Evolutionary conservation across 2,888 invertebrate genomes (phyloP), one percentile per base, ranked within the genome.

Genomic region (Apantesis nais): DNA sequence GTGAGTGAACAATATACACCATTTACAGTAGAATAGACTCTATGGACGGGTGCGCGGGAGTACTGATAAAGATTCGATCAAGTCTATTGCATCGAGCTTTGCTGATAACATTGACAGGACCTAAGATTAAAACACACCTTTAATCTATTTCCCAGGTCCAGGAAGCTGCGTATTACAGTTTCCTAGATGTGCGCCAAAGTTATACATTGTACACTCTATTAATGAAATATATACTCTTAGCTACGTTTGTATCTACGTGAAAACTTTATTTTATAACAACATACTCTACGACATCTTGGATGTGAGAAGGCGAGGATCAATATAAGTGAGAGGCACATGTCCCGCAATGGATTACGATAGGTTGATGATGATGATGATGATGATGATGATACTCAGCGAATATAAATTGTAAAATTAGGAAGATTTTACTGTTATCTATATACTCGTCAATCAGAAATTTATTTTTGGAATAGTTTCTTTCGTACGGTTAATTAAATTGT

Each of bases 1-100:
- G 78, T 78, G 79, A 86, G 84, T 85, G 34, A 34, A 85, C 72
- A 80, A 80, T 69, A 80, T 72, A 80, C 69, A 77, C 76, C 71
- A 74, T 80, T 79, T 74, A 76, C 78, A 75, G 76, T 72, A 76
- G 77, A 82, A 74, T 78, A 71, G 75, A 65, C 73, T 64, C 69
- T 76, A 74, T 65, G 65, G 74, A 83, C 79, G 78, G 77, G 78
- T 77, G 78, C 78, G 74, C 77, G 78, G 78, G 77, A 77, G 77
- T 81, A 75, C 75, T 67, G 73, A 74, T 75, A 77, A 78, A 83
- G 77, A 82, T 79, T 78, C 77, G 78, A 82, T 83, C 81, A 78
- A 77, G 74, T 72, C 74, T 77, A 76, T 78, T 83, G 80, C 80
- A 74, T 71, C 78, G 78, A 71, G 78, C 64, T 66, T 60, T 65